A percentile compares a stretch with the other conserved stretches of the same genome.
Evolutionary conservation across 2,888 invertebrate genomes (phyloP).

Genomic region (Agapostemon virescens): DNA sequence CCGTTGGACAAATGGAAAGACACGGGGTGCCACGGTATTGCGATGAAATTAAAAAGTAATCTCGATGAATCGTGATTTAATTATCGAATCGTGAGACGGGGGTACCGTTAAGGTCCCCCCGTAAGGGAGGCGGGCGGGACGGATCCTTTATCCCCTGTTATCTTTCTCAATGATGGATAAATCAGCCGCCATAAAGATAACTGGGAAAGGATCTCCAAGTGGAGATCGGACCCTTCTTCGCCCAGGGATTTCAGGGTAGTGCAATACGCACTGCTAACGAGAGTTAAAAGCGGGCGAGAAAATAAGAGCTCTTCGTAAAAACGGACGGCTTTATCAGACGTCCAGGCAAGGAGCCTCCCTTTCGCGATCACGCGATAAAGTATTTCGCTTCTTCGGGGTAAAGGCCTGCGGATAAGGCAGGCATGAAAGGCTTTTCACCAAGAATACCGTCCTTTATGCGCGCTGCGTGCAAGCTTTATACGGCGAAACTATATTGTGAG

Average conservation of each 20-base stretch:
- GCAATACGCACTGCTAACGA: constrained; percentile 26
- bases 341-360: constrained; percentile 29
- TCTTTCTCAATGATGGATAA: constrained; percentile 12
- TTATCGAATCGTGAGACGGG: constrained; percentile 10
- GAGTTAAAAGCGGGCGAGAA: constrained; percentile 27
- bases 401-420: constrained; percentile 20
- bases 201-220: neutral
- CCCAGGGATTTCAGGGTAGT: constrained; percentile 8
- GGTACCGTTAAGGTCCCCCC: neutral
- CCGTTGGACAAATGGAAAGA: neutral
- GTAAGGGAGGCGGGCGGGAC: neutral
- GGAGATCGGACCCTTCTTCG: constrained; percentile 1
- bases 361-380: constrained; percentile 47
- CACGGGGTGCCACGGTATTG: constrained; percentile 4
- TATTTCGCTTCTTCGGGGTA: constrained; percentile 33
- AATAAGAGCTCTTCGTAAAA: constrained; percentile 35
- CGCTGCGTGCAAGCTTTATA: neutral
- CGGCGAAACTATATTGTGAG: neutral
- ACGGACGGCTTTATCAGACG: constrained; percentile 41
- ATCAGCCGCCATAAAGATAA: constrained; percentile 22
- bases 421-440: constrained; percentile 24
- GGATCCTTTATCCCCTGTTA: neutral
- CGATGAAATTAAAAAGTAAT: constrained; percentile 35
- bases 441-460: constrained; percentile 14
- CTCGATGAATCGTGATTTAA: constrained; percentile 12